These are phyloP conservation scores for Pachypanchax playfairii DNA, from an alignment of 2,113 vertebrate species.

Conservation along the genomic window DNA sequence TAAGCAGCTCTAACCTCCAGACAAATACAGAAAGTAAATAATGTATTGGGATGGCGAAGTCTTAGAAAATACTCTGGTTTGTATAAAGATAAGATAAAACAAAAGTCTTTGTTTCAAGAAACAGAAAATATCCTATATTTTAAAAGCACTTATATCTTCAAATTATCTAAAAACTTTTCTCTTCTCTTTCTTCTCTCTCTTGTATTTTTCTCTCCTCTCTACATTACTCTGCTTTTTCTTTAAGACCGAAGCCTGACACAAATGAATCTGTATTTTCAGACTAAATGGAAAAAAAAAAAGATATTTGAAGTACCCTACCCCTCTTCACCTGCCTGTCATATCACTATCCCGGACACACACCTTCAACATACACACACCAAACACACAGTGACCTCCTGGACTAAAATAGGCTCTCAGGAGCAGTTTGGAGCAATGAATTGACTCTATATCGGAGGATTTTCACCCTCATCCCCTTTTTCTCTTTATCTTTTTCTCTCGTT, in stretches of 20 bases:
- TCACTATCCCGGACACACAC: slow-evolving; percentile 38
- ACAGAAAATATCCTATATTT: no score
- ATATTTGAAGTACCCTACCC: slow-evolving; percentile 40
- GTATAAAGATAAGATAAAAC: background rate
- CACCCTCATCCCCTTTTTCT: slow-evolving; percentile 76
- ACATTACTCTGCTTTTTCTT: slow-evolving; percentile 62
- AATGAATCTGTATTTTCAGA: slow-evolving; percentile 61
- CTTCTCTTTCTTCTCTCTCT: background rate
- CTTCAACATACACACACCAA: slow-evolving; percentile 44
- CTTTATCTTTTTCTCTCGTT: slow-evolving; percentile 73
- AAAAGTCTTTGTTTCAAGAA: background rate
- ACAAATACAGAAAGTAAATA: background rate
- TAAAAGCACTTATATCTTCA: no score
- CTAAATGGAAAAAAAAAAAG: slow-evolving; percentile 37
- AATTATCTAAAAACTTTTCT: no score
- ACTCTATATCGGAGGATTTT: slow-evolving; percentile 78
- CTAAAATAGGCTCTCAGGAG: slow-evolving; percentile 89
- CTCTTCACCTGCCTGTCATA: slow-evolving; percentile 58
- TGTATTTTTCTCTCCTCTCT: slow-evolving; percentile 66
- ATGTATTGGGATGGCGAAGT: no score
- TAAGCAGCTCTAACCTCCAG: background rate
- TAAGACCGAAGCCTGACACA: slow-evolving; percentile 66
- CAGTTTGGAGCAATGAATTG: slow-evolving; percentile 85
- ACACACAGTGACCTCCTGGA: slow-evolving; percentile 81
- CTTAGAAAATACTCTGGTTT: background rate